Conservation (phyloP, 2,113 vertebrate species). For the Burhinus bistriatus region DNA sequence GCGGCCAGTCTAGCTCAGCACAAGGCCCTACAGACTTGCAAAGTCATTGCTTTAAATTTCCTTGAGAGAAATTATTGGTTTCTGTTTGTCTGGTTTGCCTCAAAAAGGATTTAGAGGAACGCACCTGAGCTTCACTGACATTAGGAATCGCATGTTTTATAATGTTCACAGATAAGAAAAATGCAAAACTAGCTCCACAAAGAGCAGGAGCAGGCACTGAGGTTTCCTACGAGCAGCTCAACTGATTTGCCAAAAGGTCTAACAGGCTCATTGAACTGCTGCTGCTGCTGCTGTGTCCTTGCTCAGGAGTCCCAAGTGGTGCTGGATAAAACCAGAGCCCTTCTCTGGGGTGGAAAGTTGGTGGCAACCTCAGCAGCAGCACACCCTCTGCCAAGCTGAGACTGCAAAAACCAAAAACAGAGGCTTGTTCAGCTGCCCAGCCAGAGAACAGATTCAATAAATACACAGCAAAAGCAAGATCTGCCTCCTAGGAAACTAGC, state of each 20-base stretch:
- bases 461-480: background rate
- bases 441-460: background rate
- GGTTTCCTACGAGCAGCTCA: background rate
- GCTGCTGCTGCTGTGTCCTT: background rate
- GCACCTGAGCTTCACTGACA: background rate
- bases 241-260: background rate
- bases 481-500: background rate
- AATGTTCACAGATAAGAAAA: background rate
- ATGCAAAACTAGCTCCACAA: background rate
- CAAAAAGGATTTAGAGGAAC: background rate
- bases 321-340: background rate
- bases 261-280: background rate
- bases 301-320: background rate
- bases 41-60: background rate
- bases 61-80: background rate
- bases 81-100: background rate
- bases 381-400: background rate
- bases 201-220: background rate
- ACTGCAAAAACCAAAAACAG: background rate
- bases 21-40: background rate
- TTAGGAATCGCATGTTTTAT: background rate
- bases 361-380: background rate
- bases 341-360: background rate
- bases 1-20: background rate
- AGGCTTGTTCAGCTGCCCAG: background rate